Evolutionary conservation across 2,113 vertebrate species (phyloP).

Genomic region (Chitala chitala): DNA sequence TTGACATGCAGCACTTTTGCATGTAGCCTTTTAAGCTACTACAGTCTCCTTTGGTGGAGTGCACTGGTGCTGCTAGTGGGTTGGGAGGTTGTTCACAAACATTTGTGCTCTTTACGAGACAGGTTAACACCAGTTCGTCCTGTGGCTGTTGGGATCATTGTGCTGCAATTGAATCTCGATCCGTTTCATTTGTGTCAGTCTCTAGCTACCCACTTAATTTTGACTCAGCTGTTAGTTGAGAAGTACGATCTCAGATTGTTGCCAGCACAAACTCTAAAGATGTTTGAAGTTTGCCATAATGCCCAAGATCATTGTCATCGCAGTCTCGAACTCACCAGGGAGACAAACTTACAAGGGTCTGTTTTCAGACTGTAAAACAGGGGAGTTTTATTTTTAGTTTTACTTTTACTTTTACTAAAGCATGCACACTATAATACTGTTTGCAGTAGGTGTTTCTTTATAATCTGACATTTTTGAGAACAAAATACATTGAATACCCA

Average conservation of each 20-base stretch:
- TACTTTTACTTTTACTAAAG: no score
- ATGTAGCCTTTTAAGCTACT: not conserved
- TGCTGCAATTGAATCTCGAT: not conserved
- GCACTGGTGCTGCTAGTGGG: not conserved
- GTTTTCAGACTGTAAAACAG: no score
- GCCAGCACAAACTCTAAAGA: not conserved
- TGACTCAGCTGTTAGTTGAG: not conserved
- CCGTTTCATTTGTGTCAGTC: not conserved
- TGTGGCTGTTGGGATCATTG: not conserved
- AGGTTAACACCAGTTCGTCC: not conserved
- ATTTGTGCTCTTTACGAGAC: not conserved
- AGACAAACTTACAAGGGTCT: no score
- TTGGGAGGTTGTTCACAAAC: not conserved
- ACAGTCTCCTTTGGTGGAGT: not conserved
- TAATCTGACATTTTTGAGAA: no score
- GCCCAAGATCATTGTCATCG: not conserved
- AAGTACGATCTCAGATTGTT: not conserved
- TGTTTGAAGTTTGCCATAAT: not conserved
- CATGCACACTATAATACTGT: no score
- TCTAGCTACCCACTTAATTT: not conserved
- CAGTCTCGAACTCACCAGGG: slow-evolving; percentile 8
- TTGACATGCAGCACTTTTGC: not conserved
- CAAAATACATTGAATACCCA: no score
- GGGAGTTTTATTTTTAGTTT: no score
- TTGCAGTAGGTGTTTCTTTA: no score